Conservation (phyloP, 2,888 invertebrate genomes). For the Lithophane semibrunnea region DNA sequence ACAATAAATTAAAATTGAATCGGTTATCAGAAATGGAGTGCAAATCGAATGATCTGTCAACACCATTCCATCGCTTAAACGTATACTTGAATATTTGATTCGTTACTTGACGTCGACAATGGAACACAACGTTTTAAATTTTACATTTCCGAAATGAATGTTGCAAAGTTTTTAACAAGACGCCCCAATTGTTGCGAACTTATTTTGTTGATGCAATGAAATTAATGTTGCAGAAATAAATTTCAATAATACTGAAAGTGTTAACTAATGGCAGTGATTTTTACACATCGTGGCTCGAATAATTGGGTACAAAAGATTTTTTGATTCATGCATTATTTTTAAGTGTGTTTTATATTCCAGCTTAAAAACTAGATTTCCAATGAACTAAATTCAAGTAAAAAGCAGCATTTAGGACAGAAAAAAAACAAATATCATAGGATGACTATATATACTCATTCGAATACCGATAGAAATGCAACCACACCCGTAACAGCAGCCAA, state of each 20-base stretch:
- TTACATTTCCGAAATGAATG: constrained; percentile 34
- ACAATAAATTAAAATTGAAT: constrained; percentile 43
- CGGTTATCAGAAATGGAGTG: constrained; percentile 38
- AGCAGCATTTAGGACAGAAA: neutral
- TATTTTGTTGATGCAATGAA: constrained; percentile 8
- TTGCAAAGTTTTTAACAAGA: constrained; percentile 17
- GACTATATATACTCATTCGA: neutral
- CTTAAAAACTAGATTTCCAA: neutral
- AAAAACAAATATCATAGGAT: neutral
- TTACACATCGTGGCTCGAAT: neutral
- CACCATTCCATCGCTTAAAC: constrained; percentile 41
- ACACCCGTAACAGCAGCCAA: constrained; percentile 2
- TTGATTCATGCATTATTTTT: neutral
- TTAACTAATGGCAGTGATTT: neutral
- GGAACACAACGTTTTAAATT: constrained; percentile 20
- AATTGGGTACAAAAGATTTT: neutral
- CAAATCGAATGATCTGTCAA: constrained; percentile 55
- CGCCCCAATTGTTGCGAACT: constrained; percentile 27
- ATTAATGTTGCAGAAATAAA: constrained; percentile 10
- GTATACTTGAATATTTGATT: constrained; percentile 45
- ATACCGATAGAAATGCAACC: constrained; percentile 6
- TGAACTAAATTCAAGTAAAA: neutral
- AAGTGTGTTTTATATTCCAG: neutral
- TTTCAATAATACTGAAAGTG: neutral
- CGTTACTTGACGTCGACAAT: constrained; percentile 15